Percentiles rank a stretch among this genome's conserved stretches.
Evolutionary conservation across 2,888 invertebrate species (phyloP).

Genomic region (Patella pellucida): DNA sequence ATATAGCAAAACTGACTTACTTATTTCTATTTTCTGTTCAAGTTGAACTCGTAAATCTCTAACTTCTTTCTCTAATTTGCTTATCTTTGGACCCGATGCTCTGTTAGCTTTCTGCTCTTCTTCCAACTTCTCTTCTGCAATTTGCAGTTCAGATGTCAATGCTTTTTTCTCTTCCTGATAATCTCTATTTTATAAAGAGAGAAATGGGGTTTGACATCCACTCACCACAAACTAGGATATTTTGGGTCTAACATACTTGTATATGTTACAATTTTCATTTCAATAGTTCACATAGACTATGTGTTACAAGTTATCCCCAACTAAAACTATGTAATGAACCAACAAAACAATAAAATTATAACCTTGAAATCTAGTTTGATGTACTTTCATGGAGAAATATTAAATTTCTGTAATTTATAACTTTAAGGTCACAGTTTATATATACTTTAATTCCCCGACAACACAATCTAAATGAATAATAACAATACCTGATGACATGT

Average conservation of each 20-base stretch:
- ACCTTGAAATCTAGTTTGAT: no score
- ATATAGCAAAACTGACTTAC: slow-evolving; percentile 31
- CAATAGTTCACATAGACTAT: no score
- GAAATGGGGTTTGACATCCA: no score
- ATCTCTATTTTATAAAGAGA: slow-evolving; percentile 31
- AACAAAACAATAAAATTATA: no score
- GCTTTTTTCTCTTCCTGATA: slow-evolving; percentile 48
- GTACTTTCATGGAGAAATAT: no score
- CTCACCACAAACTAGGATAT: no score
- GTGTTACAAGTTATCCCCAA: no score
- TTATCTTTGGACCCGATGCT: slow-evolving; percentile 40
- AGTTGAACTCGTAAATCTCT: slow-evolving; percentile 57
- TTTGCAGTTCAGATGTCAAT: slow-evolving; percentile 39
- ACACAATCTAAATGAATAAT: background rate
- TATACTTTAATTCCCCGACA: no score
- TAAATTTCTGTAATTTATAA: no score
- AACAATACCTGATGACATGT: slow-evolving; percentile 43
- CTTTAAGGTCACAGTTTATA: no score
- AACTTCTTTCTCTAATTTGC: slow-evolving; percentile 56
- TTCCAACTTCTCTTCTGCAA: slow-evolving; percentile 49
- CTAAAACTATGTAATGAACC: background rate
- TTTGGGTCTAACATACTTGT: no score
- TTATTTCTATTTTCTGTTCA: slow-evolving; percentile 61
- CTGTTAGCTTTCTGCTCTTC: slow-evolving; percentile 51
- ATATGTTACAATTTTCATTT: background rate